These are phyloP conservation scores for Brachyhypopomus occidentalis DNA, from an alignment of 2,113 vertebrate species.

Conservation along the genomic window DNA sequence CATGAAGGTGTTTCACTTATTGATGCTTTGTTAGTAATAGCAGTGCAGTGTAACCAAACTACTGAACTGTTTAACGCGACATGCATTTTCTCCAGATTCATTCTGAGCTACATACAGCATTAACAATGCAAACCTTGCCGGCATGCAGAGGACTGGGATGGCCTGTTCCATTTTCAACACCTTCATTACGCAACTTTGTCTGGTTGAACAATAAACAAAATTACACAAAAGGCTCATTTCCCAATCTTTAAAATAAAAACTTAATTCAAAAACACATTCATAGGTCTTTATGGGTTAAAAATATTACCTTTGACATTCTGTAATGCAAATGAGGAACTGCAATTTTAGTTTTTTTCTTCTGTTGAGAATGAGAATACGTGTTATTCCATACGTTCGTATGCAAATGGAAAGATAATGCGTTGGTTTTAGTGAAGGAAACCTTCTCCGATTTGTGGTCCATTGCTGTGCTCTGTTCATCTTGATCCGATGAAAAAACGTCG, in stretches of 20 bases:
- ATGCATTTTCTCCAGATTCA: background rate
- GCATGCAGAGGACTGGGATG: background rate
- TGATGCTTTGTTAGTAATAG: no score
- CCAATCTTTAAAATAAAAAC: background rate
- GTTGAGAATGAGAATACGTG: background rate
- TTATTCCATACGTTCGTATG: background rate
- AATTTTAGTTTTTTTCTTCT: slow-evolving; percentile 45
- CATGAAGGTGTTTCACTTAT: no score
- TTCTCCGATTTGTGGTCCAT: slow-evolving; percentile 27
- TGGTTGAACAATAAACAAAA: background rate
- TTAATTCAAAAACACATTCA: background rate
- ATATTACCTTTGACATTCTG: slow-evolving; percentile 34
- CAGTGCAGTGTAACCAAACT: no score
- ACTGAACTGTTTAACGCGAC: no score
- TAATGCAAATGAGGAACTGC: slow-evolving; percentile 25
- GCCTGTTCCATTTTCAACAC: slow-evolving; percentile 11
- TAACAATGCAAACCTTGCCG: slow-evolving; percentile 21
- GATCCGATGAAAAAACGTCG: background rate
- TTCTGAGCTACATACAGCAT: background rate
- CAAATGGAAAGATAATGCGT: background rate
- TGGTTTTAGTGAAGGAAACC: background rate
- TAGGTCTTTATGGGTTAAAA: background rate
- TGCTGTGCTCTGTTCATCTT: slow-evolving; percentile 17
- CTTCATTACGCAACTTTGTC: background rate
- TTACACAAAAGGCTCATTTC: background rate